A percentile compares a stretch with the other conserved stretches of the same genome.
These are phyloP conservation scores for Araneus ventricosus DNA, from an alignment of 1,140 invertebrate genomes.

Conservation along the genomic window DNA sequence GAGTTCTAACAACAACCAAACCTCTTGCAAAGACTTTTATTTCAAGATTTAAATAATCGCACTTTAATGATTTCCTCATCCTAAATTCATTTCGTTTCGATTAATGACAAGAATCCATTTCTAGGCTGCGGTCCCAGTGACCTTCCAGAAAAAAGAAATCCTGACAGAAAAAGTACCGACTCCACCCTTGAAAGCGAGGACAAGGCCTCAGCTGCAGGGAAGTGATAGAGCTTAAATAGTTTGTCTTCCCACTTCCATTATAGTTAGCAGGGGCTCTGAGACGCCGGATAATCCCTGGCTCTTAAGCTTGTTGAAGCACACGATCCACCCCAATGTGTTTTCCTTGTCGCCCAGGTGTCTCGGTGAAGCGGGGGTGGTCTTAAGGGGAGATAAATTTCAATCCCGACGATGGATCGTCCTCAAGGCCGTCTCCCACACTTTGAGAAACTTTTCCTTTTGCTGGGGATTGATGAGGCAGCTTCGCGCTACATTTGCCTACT, in stretches of 20 bases:
- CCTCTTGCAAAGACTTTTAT: too few species aligned
- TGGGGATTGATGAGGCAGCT: neutral
- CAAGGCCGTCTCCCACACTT: neutral
- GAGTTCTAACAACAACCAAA: too few species aligned
- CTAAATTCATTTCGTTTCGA: too few species aligned
- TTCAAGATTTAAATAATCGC: too few species aligned
- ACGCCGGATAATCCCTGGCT: slow-evolving; percentile 5
- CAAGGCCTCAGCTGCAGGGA: neutral
- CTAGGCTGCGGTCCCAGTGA: neutral
- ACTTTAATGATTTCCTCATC: too few species aligned
- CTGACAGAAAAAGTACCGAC: neutral
- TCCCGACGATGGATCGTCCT: slow-evolving; percentile 15
- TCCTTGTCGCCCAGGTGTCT: slow-evolving; percentile 18
- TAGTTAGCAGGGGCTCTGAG: neutral
- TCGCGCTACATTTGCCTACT: neutral
- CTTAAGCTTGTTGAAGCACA: slow-evolving; percentile 48
- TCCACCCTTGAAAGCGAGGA: neutral
- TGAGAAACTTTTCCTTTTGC: neutral
- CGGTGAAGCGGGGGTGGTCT: neutral
- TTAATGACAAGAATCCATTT: too few species aligned
- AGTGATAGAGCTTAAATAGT: slow-evolving; percentile 46
- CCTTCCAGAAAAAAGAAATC: neutral
- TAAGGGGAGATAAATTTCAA: slow-evolving; percentile 36
- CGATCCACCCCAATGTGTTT: slow-evolving; percentile 44
- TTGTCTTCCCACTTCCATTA: slow-evolving; percentile 26